Conservation (phyloP, 2,888 invertebrate genomes). For the Chaitophorus viminalis region DNA sequence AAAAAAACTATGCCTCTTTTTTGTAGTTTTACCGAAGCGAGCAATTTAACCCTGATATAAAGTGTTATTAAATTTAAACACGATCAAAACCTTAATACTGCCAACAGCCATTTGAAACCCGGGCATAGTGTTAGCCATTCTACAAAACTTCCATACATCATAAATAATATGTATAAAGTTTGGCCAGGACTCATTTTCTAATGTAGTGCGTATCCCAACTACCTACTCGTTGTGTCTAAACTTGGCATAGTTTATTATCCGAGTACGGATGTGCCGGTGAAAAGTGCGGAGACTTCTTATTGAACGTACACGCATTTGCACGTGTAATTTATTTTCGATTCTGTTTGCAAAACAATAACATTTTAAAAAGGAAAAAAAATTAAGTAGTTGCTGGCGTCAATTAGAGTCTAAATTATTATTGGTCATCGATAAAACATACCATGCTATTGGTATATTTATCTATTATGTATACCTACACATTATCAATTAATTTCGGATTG, state of each 20-base stretch:
- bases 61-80: neutral
- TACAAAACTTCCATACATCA: neutral
- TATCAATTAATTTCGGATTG: neutral
- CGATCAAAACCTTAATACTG: neutral
- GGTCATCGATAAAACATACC: neutral
- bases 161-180: slow-evolving; percentile 22
- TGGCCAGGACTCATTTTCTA: slow-evolving; percentile 11
- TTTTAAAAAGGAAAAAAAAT: neutral
- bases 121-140: neutral
- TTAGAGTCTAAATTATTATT: neutral
- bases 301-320: neutral
- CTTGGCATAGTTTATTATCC: slow-evolving; percentile 36
- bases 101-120: neutral
- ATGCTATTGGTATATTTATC: too few species aligned
- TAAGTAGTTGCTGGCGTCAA: neutral
- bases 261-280: neutral
- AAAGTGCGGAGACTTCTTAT: neutral
- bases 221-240: neutral
- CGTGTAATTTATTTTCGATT: neutral
- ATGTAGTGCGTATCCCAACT: neutral
- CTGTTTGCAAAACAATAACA: neutral
- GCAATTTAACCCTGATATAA: neutral
- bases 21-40: neutral
- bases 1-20: neutral
- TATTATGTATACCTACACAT: neutral